Evolutionary conservation across 1,140 invertebrate genomes (phyloP).

Genomic region (Rhynchophorus ferrugineus): DNA sequence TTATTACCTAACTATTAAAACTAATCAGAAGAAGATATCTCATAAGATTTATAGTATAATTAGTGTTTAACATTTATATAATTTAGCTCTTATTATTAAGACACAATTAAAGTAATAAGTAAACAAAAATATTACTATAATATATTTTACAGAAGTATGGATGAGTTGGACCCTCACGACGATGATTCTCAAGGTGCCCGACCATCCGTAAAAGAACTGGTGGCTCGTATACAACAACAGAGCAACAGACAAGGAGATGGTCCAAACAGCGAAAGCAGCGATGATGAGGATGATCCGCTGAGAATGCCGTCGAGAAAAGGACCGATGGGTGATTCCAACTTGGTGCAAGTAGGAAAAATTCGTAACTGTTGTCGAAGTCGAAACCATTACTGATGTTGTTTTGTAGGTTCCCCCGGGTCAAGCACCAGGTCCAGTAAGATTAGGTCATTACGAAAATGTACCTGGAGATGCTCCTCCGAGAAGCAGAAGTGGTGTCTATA

Average conservation of each 20-base stretch:
- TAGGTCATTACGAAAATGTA: constrained; percentile 47
- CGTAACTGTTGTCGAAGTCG: too few relatives aligned
- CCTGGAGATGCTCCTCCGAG: constrained; percentile 44
- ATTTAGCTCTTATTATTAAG: too few relatives aligned
- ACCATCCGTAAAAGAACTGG: constrained; percentile 52
- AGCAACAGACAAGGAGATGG: constrained; percentile 31
- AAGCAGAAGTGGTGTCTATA: constrained; percentile 39
- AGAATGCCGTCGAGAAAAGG: constrained; percentile 45
- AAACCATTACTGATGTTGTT: too few relatives aligned
- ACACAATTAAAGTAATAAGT: too few relatives aligned
- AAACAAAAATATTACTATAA: not conserved
- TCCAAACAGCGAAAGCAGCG: constrained; percentile 45
- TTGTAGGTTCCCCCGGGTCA: constrained; percentile 10
- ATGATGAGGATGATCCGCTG: constrained; percentile 50
- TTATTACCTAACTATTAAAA: too few relatives aligned
- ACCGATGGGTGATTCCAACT: constrained; percentile 47
- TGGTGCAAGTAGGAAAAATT: constrained; percentile 37
- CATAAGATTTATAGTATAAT: too few relatives aligned
- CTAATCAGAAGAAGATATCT: too few relatives aligned
- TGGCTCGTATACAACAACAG: constrained; percentile 49
- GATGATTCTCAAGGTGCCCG: constrained; percentile 36
- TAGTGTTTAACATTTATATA: too few relatives aligned
- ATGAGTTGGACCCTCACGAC: constrained; percentile 36
- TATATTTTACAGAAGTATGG: constrained; percentile 35
- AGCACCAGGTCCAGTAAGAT: constrained; percentile 2